A percentile compares a stretch with the other conserved stretches of the same genome.
Evolutionary conservation across 2,888 invertebrate genomes (phyloP).

Genomic region (Meteorus colon): DNA sequence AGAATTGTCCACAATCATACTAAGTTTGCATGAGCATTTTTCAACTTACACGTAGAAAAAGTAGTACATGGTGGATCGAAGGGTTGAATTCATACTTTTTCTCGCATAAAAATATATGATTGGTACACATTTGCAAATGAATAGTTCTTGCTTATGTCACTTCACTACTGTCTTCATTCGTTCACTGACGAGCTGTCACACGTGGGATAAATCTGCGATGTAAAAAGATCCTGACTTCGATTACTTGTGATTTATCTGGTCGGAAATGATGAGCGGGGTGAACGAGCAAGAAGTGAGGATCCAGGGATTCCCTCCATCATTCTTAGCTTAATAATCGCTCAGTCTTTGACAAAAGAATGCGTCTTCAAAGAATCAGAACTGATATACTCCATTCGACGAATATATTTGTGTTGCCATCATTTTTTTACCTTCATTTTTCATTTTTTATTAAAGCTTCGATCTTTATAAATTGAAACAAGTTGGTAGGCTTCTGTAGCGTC

Average conservation of each 20-base stretch:
- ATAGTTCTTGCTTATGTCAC: constrained; percentile 15
- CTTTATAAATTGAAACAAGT: constrained; percentile 16
- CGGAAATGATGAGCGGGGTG: constrained; percentile 19
- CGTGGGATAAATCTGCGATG: constrained; percentile 21
- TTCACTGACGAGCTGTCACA: constrained; percentile 24
- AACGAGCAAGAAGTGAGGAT: constrained; percentile 36
- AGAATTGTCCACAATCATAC: no score
- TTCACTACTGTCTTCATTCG: constrained; percentile 12
- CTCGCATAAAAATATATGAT: constrained; percentile 15
- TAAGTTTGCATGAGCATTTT: no score
- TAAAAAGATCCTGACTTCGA: constrained; percentile 30
- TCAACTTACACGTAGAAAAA: no score
- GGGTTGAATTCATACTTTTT: not conserved
- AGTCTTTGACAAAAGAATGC: constrained; percentile 24
- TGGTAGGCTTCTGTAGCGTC: constrained; percentile 54
- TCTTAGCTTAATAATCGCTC: constrained; percentile 32
- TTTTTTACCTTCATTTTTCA: not conserved
- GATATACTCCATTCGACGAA: constrained; percentile 13
- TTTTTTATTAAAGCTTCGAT: constrained; percentile 21
- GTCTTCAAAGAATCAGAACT: constrained; percentile 7
- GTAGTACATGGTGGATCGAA: no score
- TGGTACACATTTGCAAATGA: constrained; percentile 20
- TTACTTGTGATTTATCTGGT: constrained; percentile 40
- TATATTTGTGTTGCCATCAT: not conserved
- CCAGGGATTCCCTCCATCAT: constrained; percentile 36